phyloP scores from a whole-genome alignment of 2,113 vertebrate species.

The Pteronura brasiliensis region DNA sequence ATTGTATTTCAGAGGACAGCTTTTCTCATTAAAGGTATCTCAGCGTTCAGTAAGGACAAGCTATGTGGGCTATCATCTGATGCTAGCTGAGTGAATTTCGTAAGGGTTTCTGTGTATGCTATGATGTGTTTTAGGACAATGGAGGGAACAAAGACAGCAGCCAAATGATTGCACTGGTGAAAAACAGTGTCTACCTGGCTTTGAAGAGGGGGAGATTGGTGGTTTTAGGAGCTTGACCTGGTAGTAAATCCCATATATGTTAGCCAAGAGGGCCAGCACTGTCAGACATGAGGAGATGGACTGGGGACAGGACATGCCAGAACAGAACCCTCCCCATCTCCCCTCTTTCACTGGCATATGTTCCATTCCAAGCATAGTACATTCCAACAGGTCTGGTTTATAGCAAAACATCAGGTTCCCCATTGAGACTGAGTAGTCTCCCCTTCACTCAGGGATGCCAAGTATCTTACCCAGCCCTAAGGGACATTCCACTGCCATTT shows the following conservation, averaged over 20 bases:
- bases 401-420: not conserved
- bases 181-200: not conserved
- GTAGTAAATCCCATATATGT: not conserved
- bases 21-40: not conserved
- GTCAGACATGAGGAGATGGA: not conserved
- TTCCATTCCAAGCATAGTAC: not conserved
- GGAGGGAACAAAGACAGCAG: not conserved
- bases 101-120: not conserved
- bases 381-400: not conserved
- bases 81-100: not conserved
- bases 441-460: not conserved
- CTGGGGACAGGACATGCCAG: not conserved
- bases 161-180: not conserved
- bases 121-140: not conserved
- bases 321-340: not conserved
- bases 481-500: not conserved
- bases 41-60: not conserved
- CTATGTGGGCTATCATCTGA: not conserved
- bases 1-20: not conserved
- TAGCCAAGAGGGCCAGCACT: not conserved
- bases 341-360: not conserved
- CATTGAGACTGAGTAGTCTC: not conserved
- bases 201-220: not conserved
- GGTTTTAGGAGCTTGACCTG: not conserved
- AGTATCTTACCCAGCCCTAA: not conserved